Conservation (phyloP, 1,140 invertebrate genomes). For the Aporrectodea caliginosa region DNA sequence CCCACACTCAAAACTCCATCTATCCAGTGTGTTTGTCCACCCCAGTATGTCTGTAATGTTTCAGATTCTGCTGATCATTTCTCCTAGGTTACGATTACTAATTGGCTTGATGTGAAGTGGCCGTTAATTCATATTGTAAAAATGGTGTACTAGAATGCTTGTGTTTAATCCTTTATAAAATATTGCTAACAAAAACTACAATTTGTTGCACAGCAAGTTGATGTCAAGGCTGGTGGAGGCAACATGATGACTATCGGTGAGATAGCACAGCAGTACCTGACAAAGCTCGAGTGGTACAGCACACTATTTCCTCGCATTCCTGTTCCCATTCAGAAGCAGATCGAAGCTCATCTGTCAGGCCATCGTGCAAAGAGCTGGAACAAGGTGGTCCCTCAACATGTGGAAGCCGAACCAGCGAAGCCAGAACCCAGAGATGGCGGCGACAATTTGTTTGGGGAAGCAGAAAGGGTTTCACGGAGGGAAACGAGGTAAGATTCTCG, state of each 20-base stretch:
- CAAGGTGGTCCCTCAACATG: too few relatives aligned
- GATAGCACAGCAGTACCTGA: constrained; percentile 86
- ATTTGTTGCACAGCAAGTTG: constrained; percentile 84
- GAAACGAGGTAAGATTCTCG: constrained; percentile 51
- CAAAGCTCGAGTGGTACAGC: constrained; percentile 89
- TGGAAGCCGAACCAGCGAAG: not conserved
- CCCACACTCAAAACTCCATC: too few relatives aligned
- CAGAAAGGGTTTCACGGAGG: constrained; percentile 70
- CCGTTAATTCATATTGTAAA: too few relatives aligned
- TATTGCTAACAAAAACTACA: too few relatives aligned
- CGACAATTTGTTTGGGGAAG: constrained; percentile 30
- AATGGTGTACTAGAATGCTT: too few relatives aligned
- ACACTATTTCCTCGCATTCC: constrained; percentile 98
- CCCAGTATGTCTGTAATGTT: too few relatives aligned
- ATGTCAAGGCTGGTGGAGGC: constrained; percentile 94
- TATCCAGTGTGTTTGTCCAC: too few relatives aligned
- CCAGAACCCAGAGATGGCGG: too few relatives aligned
- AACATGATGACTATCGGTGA: constrained; percentile 90
- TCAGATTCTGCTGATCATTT: too few relatives aligned
- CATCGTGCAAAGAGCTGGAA: constrained; percentile 41
- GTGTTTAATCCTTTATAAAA: too few relatives aligned
- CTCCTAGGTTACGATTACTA: too few relatives aligned
- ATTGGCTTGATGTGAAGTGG: too few relatives aligned
- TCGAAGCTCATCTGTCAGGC: constrained; percentile 36
- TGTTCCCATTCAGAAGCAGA: constrained; percentile 87